These are phyloP conservation scores for Himalopsyche kuldschensis DNA, from an alignment of 2,888 invertebrate genomes.

Conservation along the genomic window DNA sequence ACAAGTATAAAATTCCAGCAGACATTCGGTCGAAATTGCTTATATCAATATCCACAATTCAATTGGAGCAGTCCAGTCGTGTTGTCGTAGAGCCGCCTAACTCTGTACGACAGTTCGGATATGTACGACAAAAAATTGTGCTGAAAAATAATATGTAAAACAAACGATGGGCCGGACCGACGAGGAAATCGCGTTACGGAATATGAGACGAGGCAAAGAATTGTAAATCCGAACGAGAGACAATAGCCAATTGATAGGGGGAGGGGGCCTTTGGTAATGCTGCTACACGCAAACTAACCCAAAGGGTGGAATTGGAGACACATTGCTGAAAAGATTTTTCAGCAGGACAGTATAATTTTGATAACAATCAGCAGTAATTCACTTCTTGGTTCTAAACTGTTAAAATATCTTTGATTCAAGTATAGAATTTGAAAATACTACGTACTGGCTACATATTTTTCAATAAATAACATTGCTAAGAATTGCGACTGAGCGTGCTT, in stretches of 20 bases:
- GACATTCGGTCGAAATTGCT: not conserved
- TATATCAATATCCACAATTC: not conserved
- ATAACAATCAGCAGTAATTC: no score
- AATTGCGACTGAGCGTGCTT: no score
- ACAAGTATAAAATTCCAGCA: not conserved
- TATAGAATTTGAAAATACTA: no score
- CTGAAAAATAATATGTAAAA: slow-evolving; percentile 23
- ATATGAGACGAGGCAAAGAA: slow-evolving; percentile 36
- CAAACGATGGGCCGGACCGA: slow-evolving; percentile 14
- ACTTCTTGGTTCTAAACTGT: no score
- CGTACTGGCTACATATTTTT: no score
- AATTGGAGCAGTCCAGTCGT: not conserved
- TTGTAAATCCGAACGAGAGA: slow-evolving; percentile 38
- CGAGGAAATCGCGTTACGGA: slow-evolving; percentile 29
- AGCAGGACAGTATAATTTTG: no score
- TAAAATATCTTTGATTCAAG: no score
- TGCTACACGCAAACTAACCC: not conserved
- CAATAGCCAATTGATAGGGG: slow-evolving; percentile 38
- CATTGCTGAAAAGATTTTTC: slow-evolving; percentile 6
- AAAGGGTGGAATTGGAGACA: slow-evolving; percentile 7
- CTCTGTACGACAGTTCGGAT: not conserved
- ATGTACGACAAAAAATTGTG: slow-evolving; percentile 2
- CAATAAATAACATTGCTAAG: no score
- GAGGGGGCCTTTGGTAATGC: not conserved
- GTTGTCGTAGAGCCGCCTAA: not conserved